Percentiles rank a stretch among this genome's conserved stretches.
Conservation (phyloP, 2,888 invertebrate genomes). For the Entomobrya multifasciata region DNA sequence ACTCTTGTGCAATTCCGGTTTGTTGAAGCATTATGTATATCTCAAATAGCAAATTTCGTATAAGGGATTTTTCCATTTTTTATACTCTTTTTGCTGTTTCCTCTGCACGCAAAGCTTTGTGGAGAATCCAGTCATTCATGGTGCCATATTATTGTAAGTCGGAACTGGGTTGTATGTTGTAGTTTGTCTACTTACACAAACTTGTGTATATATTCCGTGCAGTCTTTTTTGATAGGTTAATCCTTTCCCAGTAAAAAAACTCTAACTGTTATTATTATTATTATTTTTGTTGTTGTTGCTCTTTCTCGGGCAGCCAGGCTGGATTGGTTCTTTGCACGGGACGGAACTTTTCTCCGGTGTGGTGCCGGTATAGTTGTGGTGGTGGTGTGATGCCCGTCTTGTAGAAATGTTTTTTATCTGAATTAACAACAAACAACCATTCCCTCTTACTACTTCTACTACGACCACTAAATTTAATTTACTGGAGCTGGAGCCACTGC, state of each 20-base stretch:
- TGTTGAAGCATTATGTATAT: background rate
- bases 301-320: background rate
- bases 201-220: background rate
- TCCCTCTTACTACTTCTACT: background rate
- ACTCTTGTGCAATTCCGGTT: constrained; percentile 67
- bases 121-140: constrained; percentile 2
- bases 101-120: constrained; percentile 55
- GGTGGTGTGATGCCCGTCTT: constrained; percentile 57
- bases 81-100: constrained; percentile 35
- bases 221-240: background rate
- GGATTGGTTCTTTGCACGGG: constrained; percentile 59
- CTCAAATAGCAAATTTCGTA: constrained; percentile 43
- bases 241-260: constrained; percentile 17
- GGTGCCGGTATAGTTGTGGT: constrained; percentile 63
- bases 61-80: constrained; percentile 59
- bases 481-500: constrained; percentile 36
- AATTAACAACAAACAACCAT: constrained; percentile 41
- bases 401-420: constrained; percentile 39
- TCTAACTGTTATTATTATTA: constrained; percentile 16
- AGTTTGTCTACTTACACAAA: too few relatives aligned
- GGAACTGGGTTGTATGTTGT: background rate
- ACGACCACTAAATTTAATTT: constrained; percentile 43
- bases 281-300: background rate
- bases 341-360: constrained; percentile 47
- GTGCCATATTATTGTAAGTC: background rate